These are phyloP conservation scores for Champsocephalus gunnari DNA, from an alignment of 2,797 vertebrate species.

Conservation along the genomic window DNA sequence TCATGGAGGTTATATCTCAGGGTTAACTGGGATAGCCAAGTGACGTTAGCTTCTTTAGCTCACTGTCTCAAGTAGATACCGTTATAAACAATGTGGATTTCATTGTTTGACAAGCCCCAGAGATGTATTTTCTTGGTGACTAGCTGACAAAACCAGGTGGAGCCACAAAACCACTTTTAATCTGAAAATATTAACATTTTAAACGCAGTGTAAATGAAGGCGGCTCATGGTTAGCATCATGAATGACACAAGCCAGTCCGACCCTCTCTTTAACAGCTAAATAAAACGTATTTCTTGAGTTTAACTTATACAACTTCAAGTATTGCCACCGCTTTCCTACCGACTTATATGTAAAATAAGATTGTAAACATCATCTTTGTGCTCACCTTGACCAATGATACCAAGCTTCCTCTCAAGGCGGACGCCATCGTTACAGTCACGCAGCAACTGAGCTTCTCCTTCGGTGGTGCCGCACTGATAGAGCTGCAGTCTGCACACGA, in stretches of 20 bases:
- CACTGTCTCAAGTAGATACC: not conserved
- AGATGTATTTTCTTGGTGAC: not conserved
- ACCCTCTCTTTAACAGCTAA: not conserved
- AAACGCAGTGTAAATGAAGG: not conserved
- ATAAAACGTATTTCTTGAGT: not conserved
- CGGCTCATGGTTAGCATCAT: constrained; percentile 27
- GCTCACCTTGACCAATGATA: constrained; percentile 86
- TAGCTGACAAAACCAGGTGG: not conserved
- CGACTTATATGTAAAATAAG: not conserved
- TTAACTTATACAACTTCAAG: not conserved
- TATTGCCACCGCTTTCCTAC: not conserved
- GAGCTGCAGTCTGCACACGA: no score
- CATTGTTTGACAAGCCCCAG: not conserved
- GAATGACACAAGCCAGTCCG: not conserved
- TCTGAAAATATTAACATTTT: not conserved
- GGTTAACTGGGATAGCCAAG: not conserved
- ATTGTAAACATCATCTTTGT: not conserved
- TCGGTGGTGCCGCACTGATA: not conserved
- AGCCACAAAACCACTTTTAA: not conserved
- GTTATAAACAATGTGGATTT: not conserved
- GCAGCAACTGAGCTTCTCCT: constrained; percentile 35
- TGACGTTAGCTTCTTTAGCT: constrained; percentile 12
- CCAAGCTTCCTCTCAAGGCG: constrained; percentile 74
- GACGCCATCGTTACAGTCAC: constrained; percentile 77
- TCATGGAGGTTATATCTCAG: constrained; percentile 16